Base-by-base conservation (phyloP, 2,797 vertebrate species). In the Geotrypetes seraphini region DNA sequence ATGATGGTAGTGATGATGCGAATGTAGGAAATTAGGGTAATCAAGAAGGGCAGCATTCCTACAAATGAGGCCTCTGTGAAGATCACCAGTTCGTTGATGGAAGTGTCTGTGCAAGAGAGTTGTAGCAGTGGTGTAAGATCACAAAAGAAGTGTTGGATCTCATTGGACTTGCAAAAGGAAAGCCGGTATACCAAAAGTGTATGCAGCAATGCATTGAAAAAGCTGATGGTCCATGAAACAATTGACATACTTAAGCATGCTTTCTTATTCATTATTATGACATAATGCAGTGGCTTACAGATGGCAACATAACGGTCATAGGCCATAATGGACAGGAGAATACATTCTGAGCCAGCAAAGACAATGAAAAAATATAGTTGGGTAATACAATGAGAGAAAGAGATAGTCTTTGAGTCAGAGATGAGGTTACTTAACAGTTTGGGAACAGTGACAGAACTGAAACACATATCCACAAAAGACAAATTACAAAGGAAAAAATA, bases 281-380 rank as follows among this genome's bases (percentile, higher is more conserved):
- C 22, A n/a, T 69, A 71, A 20, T 50, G 47, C 10, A 73, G 39
- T 7, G 70, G 67, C 27, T 50, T 53, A 10, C 58, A 71, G 18
- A 73, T 66, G 16, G 67, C 70, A 2, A 63, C 32, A 3, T 64
- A 71, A 14, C 55, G 51, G 25, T 73, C 66, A 6, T 56, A 67
- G 0, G 61, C 63, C 66, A 71, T 73, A 19, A 57, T 36, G 0
- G 58, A 61, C 19, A 73, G 34, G 29, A 73, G 30, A 6, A 71
- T 65, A 38, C 63, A 59, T 38, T 69, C 67, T 22, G 61, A 53
- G 10, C 60, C 54, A 1, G 57, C 58, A 8, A 44, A 35, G 35
- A 73, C 71, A 28, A 66, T 58, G 34, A 69, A 66, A 17, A 69
- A 64, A 36, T 65, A 73, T 5, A 73, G 46, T 10, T 71, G 65